Percentiles rank a stretch among this genome's conserved stretches.
phyloP scores from a whole-genome alignment of 2,113 vertebrate species.

The Centropus unirufus region DNA sequence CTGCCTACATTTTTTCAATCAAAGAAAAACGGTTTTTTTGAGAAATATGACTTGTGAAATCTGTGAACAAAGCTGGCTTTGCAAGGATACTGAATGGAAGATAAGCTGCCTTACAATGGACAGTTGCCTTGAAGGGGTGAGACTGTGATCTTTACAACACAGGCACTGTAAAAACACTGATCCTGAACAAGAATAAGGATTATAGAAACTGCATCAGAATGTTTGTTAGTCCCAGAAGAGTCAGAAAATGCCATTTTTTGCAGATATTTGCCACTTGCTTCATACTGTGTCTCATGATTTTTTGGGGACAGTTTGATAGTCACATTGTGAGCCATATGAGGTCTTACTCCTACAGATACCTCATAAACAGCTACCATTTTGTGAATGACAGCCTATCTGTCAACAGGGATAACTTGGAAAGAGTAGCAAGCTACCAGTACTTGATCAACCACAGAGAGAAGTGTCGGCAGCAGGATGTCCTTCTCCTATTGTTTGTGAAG shows the following conservation, averaged over 20 bases:
- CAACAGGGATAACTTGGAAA: conserved; percentile 67
- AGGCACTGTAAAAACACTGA: conserved; percentile 34
- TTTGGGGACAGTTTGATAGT: conserved; percentile 84
- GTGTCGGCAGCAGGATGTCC: conserved; percentile 81
- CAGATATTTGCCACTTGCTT: conserved; percentile 84
- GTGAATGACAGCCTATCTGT: conserved; percentile 83
- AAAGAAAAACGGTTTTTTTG: not conserved
- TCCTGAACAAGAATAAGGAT: conserved; percentile 17
- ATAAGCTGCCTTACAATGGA: conserved; percentile 49
- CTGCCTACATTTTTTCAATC: not conserved
- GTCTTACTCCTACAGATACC: conserved; percentile 90
- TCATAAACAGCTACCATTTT: conserved; percentile 89
- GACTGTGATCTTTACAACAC: not conserved
- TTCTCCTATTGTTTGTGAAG: conserved; percentile 91
- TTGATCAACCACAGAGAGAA: conserved; percentile 86
- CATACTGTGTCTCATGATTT: conserved; percentile 84
- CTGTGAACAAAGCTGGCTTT: not conserved
- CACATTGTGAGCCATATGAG: conserved; percentile 85
- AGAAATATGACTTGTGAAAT: conserved; percentile 50
- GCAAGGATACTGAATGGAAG: not conserved
- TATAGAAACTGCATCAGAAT: conserved; percentile 78
- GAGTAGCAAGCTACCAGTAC: conserved; percentile 75
- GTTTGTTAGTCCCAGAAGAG: conserved; percentile 83
- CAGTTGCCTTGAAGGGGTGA: conserved; percentile 28
- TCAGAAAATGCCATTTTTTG: conserved; percentile 84